phyloP scores from a whole-genome alignment of 1,140 invertebrate genomes.

The Rhopalosiphum padi region DNA sequence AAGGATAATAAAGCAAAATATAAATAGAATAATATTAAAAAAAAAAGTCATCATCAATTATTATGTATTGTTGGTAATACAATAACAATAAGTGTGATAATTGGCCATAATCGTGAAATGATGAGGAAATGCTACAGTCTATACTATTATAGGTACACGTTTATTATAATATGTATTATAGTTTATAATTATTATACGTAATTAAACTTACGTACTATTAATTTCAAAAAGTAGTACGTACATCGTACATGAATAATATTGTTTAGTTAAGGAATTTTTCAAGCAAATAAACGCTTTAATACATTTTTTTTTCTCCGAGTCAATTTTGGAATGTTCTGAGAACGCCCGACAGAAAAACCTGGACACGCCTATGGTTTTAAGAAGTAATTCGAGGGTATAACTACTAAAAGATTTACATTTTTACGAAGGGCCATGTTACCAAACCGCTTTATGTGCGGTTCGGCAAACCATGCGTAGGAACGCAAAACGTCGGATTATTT shows the following conservation, averaged over 20 bases:
- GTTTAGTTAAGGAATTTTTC: background rate
- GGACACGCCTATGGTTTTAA: background rate
- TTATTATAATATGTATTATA: too few species aligned
- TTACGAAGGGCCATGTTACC: background rate
- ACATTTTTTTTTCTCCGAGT: background rate
- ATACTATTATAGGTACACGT: too few species aligned
- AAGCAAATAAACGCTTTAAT: background rate
- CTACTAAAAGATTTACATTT: background rate
- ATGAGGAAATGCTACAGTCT: too few species aligned
- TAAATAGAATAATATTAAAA: too few species aligned
- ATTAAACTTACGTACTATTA: too few species aligned
- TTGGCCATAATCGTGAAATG: too few species aligned
- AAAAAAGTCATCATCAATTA: too few species aligned
- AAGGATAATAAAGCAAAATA: too few species aligned
- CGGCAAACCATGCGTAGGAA: background rate
- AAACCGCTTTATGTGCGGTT: background rate
- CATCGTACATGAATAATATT: background rate
- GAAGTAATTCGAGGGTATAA: background rate
- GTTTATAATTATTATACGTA: too few species aligned
- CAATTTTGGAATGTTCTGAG: background rate
- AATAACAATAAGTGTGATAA: too few species aligned
- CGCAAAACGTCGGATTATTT: background rate
- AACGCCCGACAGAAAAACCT: background rate
- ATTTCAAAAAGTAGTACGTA: too few species aligned
- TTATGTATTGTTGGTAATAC: too few species aligned